Conservation (phyloP, 2,113 vertebrate species). For the Mola mola region DNA sequence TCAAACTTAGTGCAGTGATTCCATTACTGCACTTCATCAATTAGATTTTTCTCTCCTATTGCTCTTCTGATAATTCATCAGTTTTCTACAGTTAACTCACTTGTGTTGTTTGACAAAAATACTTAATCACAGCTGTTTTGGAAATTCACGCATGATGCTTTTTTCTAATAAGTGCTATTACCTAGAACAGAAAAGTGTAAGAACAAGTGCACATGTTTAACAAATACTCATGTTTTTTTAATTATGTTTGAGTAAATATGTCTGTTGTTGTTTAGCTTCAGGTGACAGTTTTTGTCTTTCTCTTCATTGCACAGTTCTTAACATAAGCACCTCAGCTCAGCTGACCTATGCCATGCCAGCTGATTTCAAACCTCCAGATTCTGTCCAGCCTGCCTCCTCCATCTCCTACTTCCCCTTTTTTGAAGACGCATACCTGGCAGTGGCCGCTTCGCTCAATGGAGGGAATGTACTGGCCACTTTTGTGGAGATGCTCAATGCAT, state of each 20-base stretch:
- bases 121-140: background rate
- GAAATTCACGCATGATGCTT: background rate
- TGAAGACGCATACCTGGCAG: constrained; percentile 84
- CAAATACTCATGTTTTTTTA: background rate
- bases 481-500: constrained; percentile 86
- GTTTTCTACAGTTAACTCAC: background rate
- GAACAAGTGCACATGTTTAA: background rate
- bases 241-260: no score
- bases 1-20: constrained; percentile 5
- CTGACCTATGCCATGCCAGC: constrained; percentile 86
- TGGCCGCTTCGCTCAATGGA: constrained; percentile 94
- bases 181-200: background rate
- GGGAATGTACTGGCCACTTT: constrained; percentile 91
- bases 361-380: constrained; percentile 84
- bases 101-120: background rate
- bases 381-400: constrained; percentile 80
- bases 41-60: background rate
- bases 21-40: background rate
- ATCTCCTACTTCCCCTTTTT: constrained; percentile 92
- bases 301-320: constrained; percentile 83
- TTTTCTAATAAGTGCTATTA: no score
- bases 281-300: constrained; percentile 5
- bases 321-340: constrained; percentile 95
- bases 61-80: background rate
- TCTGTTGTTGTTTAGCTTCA: background rate